Conservation (phyloP, 2,888 invertebrate genomes). For the Neria commutata region DNA sequence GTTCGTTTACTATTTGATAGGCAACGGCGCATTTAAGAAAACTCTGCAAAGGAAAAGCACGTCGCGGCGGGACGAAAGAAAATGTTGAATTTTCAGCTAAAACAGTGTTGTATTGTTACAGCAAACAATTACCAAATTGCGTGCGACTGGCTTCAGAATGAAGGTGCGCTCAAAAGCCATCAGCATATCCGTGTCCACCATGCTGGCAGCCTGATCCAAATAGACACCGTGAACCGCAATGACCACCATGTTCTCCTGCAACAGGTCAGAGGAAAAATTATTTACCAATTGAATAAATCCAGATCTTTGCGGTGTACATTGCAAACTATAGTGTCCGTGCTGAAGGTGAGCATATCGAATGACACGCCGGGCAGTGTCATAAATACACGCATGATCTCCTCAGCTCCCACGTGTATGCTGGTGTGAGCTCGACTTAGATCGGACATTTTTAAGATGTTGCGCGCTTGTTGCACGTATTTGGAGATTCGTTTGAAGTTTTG, state of each 20-base stretch:
- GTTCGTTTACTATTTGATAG: slow-evolving; percentile 51
- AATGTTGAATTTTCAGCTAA: too few species aligned
- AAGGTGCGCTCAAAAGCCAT: slow-evolving; percentile 42
- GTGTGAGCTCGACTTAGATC: slow-evolving; percentile 38
- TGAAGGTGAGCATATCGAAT: slow-evolving; percentile 48
- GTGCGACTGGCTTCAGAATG: slow-evolving; percentile 33
- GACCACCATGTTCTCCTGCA: slow-evolving; percentile 38
- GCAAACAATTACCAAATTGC: slow-evolving; percentile 35
- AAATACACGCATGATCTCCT: slow-evolving; percentile 46
- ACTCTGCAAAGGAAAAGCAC: slow-evolving; percentile 37
- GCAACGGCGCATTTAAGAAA: slow-evolving; percentile 35
- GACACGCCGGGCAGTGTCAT: slow-evolving; percentile 44
- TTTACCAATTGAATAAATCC: background rate
- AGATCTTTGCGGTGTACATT: slow-evolving; percentile 28
- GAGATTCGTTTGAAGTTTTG: slow-evolving; percentile 44
- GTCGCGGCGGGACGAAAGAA: too few species aligned
- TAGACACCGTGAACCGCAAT: slow-evolving; percentile 38
- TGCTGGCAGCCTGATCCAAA: slow-evolving; percentile 37
- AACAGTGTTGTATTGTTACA: too few species aligned
- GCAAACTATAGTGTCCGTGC: slow-evolving; percentile 37
- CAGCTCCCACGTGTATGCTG: slow-evolving; percentile 39
- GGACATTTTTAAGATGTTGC: slow-evolving; percentile 44
- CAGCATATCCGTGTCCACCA: slow-evolving; percentile 39
- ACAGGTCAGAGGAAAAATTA: background rate
- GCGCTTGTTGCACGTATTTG: slow-evolving; percentile 42